Evolutionary conservation across 1,140 invertebrate species (phyloP).

Genomic region (Drosophila cardini): DNA sequence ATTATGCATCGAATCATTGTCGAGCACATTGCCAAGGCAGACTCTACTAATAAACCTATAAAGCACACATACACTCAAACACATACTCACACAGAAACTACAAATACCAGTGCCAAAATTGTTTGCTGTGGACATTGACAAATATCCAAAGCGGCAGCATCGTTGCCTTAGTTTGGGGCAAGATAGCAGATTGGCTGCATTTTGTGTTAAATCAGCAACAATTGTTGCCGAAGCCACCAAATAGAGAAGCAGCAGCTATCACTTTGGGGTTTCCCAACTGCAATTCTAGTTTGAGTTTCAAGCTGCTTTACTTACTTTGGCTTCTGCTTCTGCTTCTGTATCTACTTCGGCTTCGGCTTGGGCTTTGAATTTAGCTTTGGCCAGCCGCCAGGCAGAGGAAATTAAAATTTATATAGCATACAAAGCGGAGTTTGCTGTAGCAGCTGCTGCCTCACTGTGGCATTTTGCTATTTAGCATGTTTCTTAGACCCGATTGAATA

Average conservation of each 20-base stretch:
- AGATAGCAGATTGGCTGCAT: slow-evolving; percentile 65
- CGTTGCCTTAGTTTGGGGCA: not conserved
- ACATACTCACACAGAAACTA: slow-evolving; percentile 9
- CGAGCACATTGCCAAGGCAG: slow-evolving; percentile 30
- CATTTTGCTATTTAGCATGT: slow-evolving; percentile 69
- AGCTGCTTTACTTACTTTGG: slow-evolving; percentile 49
- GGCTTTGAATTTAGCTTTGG: slow-evolving; percentile 42
- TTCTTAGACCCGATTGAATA: slow-evolving; percentile 26
- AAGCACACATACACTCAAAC: slow-evolving; percentile 8
- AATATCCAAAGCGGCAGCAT: slow-evolving; percentile 42
- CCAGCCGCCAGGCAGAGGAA: slow-evolving; percentile 66
- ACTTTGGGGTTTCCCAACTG: slow-evolving; percentile 47
- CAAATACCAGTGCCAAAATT: slow-evolving; percentile 33
- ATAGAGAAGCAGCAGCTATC: slow-evolving; percentile 45
- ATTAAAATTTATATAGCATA: slow-evolving; percentile 78
- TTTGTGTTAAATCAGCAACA: slow-evolving; percentile 80
- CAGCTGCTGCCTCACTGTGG: slow-evolving; percentile 38
- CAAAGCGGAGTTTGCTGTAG: slow-evolving; percentile 40
- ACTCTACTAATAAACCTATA: slow-evolving; percentile 47
- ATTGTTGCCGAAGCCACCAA: slow-evolving; percentile 65
- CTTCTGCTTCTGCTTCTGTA: slow-evolving; percentile 17
- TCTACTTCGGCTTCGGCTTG: slow-evolving; percentile 25
- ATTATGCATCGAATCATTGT: slow-evolving; percentile 45
- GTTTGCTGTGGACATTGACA: slow-evolving; percentile 47
- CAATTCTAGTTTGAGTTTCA: slow-evolving; percentile 33